Percentiles rank a stretch among this genome's conserved stretches.
Conservation (phyloP, 1,140 invertebrate genomes). For the Bombus sylvicola region DNA sequence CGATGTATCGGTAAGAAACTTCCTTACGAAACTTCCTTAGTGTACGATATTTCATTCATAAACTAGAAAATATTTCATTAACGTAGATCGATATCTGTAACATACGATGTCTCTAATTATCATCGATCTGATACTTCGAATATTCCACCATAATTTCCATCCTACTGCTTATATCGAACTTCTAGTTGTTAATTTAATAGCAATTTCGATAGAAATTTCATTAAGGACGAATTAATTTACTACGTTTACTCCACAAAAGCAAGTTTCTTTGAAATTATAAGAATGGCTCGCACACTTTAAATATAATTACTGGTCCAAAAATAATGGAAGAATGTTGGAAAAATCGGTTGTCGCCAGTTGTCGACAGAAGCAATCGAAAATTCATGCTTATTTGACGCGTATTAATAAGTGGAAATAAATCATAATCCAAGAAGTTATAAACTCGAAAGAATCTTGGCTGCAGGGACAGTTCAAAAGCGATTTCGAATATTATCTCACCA, state of each 20-base stretch:
- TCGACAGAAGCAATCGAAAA: neutral
- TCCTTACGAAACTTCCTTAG: neutral
- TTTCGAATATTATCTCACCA: slow-evolving; percentile 17
- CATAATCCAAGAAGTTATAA: neutral
- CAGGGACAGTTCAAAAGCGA: neutral
- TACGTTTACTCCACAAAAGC: neutral
- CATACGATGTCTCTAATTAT: neutral
- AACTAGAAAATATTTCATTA: neutral
- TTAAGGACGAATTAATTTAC: neutral
- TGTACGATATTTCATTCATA: neutral
- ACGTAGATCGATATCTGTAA: neutral
- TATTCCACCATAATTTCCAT: neutral
- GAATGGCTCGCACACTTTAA: too few relatives aligned
- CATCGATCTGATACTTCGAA: neutral
- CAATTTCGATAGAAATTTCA: neutral
- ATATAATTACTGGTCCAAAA: too few relatives aligned
- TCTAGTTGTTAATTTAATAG: neutral
- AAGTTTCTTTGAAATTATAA: neutral
- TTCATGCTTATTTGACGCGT: too few relatives aligned
- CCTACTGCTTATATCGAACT: neutral
- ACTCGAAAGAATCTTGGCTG: too few relatives aligned
- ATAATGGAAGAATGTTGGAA: too few relatives aligned
- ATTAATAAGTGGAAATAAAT: neutral
- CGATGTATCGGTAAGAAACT: neutral
- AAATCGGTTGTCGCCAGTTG: too few relatives aligned